A percentile compares a stretch with the other conserved stretches of the same genome.
Evolutionary conservation across 2,113 vertebrate genomes (phyloP).

Genomic region (Rhadina sibilatrix): DNA sequence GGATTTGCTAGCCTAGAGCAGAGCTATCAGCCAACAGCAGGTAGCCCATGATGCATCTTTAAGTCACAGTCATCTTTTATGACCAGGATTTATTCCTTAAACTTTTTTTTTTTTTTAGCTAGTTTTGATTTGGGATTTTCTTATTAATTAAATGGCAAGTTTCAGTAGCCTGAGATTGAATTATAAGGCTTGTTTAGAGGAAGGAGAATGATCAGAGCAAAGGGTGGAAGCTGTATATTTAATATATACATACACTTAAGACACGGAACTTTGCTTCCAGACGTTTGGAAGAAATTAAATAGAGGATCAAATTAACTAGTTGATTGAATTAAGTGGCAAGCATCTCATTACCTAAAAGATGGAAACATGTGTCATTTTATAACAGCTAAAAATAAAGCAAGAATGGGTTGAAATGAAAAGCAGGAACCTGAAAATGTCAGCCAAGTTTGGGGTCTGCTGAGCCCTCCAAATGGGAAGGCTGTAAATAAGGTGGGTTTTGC

Average conservation of each 20-base stretch:
- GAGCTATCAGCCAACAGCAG: neutral
- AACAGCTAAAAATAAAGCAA: constrained; percentile 68
- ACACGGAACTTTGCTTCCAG: constrained; percentile 42
- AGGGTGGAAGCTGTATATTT: neutral
- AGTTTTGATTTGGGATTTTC: constrained; percentile 4
- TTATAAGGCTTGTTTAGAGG: constrained; percentile 45
- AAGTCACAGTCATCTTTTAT: neutral
- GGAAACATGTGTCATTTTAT: constrained; percentile 65
- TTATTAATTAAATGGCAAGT: constrained; percentile 58
- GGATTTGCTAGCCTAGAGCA: neutral
- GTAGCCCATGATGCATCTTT: neutral
- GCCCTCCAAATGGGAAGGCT: neutral
- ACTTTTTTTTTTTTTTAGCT: neutral
- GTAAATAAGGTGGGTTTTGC: constrained; percentile 42
- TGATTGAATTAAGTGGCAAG: constrained; percentile 69
- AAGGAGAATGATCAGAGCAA: constrained; percentile 43
- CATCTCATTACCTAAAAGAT: constrained; percentile 67
- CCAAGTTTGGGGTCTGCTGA: constrained; percentile 17
- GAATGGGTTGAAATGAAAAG: constrained; percentile 61
- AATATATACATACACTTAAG: constrained; percentile 37
- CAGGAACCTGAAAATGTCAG: constrained; percentile 53
- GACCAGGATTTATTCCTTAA: neutral
- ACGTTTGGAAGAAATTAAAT: constrained; percentile 67
- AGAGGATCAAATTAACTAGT: constrained; percentile 64
- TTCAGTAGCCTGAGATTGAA: constrained; percentile 40